Conservation (phyloP, 1,140 invertebrate species). For the Babylonia areolata region DNA sequence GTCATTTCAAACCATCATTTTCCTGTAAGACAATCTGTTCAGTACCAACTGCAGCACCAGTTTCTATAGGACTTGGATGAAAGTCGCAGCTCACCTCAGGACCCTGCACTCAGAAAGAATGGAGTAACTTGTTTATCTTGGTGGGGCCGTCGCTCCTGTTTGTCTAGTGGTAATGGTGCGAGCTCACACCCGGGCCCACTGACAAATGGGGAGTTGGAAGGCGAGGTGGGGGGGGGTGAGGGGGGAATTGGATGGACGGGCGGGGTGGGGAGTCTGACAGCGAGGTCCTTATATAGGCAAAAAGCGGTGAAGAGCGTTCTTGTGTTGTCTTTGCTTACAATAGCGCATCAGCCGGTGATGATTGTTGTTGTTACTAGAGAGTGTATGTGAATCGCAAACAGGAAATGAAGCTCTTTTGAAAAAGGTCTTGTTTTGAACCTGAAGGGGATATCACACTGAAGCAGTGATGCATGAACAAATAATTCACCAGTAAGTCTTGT, state of each 20-base stretch:
- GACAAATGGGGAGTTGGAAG: not conserved
- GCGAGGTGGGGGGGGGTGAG: too few relatives aligned
- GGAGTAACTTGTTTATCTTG: slow-evolving; percentile 13
- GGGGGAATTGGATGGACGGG: too few relatives aligned
- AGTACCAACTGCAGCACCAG: not conserved
- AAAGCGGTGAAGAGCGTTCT: not conserved
- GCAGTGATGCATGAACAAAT: too few relatives aligned
- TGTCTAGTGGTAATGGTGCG: not conserved
- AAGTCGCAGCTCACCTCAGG: too few relatives aligned
- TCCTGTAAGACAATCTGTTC: too few relatives aligned
- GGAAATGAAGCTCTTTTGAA: not conserved
- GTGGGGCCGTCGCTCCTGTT: not conserved
- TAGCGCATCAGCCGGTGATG: not conserved
- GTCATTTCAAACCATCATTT: too few relatives aligned
- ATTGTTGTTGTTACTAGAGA: not conserved
- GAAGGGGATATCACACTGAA: not conserved
- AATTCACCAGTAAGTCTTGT: too few relatives aligned
- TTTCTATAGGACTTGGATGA: too few relatives aligned
- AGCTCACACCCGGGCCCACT: not conserved
- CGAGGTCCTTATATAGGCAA: not conserved
- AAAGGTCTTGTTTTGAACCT: not conserved
- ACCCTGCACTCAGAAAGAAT: too few relatives aligned
- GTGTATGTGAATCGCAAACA: too few relatives aligned
- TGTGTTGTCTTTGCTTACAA: not conserved
- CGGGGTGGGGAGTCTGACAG: too few relatives aligned